These are phyloP conservation scores for Lithophane leautieri DNA, from an alignment of 2,888 invertebrate genomes.

Conservation along the genomic window DNA sequence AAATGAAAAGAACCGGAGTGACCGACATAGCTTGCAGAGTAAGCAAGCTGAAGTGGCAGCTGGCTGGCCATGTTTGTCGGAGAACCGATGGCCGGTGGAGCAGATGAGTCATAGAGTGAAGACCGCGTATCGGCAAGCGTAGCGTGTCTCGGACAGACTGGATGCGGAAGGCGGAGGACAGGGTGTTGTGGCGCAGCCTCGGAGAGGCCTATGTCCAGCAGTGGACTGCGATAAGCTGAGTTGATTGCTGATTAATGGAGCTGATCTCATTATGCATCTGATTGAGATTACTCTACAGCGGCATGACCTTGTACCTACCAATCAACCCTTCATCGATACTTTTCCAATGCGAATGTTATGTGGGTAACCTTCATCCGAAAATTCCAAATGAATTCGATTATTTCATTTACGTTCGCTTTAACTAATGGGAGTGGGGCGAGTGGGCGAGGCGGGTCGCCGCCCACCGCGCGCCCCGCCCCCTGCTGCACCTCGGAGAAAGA, in stretches of 20 bases:
- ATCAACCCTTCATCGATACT: no score
- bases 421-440: slow-evolving; percentile 6
- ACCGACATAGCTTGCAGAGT: no score
- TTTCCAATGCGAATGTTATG: background rate
- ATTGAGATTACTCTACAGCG: background rate
- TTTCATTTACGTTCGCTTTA: background rate
- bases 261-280: background rate
- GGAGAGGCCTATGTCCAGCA: background rate
- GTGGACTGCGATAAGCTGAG: background rate
- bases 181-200: background rate
- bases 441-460: slow-evolving; percentile 56
- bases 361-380: background rate
- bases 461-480: slow-evolving; percentile 52
- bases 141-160: no score
- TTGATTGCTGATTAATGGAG: background rate
- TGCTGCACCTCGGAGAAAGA: slow-evolving; percentile 22
- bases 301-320: background rate
- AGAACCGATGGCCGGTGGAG: no score
- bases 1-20: no score
- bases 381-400: background rate
- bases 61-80: no score
- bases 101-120: no score
- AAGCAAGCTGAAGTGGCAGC: no score
- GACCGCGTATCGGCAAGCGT: no score
- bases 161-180: background rate